These are phyloP conservation scores for Sinotaia quadrata DNA, from an alignment of 2,888 invertebrate genomes.

Conservation along the genomic window DNA sequence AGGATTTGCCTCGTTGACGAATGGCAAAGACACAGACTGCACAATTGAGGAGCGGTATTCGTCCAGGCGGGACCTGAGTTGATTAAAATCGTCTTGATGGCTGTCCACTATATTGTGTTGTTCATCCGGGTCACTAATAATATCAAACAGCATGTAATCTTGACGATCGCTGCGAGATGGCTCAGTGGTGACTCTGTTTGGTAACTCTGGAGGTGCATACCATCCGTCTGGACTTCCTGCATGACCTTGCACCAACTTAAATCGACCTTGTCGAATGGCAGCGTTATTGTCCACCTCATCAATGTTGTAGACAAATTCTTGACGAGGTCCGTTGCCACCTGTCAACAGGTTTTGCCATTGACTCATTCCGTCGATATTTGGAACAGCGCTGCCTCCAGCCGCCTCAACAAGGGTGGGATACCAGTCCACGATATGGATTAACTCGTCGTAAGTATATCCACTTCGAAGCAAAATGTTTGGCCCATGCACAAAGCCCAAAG, in stretches of 20 bases:
- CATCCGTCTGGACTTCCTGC: conserved; percentile 13
- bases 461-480: conserved; percentile 68
- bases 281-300: conserved; percentile 9
- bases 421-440: conserved; percentile 23
- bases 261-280: conserved; percentile 10
- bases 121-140: conserved; percentile 14
- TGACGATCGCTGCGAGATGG: neutral
- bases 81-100: conserved; percentile 9
- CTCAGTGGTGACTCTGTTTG: neutral
- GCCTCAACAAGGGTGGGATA: conserved; percentile 20
- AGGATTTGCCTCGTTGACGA: conserved; percentile 9
- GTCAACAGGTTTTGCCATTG: conserved; percentile 19
- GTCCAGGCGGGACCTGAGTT: conserved; percentile 14
- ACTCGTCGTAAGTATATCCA: conserved; percentile 1
- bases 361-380: conserved; percentile 20
- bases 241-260: conserved; percentile 18
- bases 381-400: neutral
- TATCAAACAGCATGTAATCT: conserved; percentile 13
- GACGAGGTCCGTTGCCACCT: conserved; percentile 6
- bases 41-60: conserved; percentile 1
- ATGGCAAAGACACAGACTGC: neutral
- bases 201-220: conserved; percentile 13
- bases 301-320: conserved; percentile 22
- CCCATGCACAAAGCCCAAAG: conserved; percentile 71
- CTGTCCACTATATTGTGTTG: conserved; percentile 10